Evolutionary conservation across 2,113 vertebrate species (phyloP), one percentile per base, ranked within the genome.

Genomic region (Mus musculus): DNA sequence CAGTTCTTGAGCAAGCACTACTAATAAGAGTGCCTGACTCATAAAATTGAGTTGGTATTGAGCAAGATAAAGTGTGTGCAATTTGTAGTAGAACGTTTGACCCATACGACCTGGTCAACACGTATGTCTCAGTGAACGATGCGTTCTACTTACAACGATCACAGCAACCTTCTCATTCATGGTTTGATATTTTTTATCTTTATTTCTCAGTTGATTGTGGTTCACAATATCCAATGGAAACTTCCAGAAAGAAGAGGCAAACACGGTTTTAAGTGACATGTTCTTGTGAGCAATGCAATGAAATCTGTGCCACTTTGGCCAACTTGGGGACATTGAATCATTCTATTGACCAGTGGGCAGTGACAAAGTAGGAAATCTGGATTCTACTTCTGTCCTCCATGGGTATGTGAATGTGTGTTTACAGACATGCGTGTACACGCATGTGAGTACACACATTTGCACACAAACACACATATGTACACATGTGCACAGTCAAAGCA

Each of bases 381-480:
- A 86, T 30, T 86, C 61, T 49, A 67, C 42, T 28, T 86, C 28
- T 67, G 42, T 12, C 42, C 28, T 61, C 17, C 28, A 67, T 1
- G 1, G 42, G 82, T 65, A 1, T 24, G 19, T 49, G 39, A 6
- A 86, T 67, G 14, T 39, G 28, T 67, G 26, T 65, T 63, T 33
- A 33, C 30, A 69, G 52, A 81, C 54, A 56, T 3, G 33, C 17
- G 19, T 10, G 33, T 5, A 56, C 33, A 20, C 30, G 33, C 16
- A 19, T 1, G 7, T 8, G 16, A 7, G 7, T 19, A n/a, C 36
- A 22, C 16, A 9, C 36, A 30, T 16, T 1, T 30, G 7, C 30
- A 67, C 11, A 67, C 17, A 56, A 17, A 36, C 3, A 10, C 17
- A 17, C 22, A 5, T 13, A 9, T 28, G 12, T 7, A 52, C 28